Evolutionary conservation across 2,888 invertebrate species (phyloP).

Genomic region (Pemphredon lugubris): DNA sequence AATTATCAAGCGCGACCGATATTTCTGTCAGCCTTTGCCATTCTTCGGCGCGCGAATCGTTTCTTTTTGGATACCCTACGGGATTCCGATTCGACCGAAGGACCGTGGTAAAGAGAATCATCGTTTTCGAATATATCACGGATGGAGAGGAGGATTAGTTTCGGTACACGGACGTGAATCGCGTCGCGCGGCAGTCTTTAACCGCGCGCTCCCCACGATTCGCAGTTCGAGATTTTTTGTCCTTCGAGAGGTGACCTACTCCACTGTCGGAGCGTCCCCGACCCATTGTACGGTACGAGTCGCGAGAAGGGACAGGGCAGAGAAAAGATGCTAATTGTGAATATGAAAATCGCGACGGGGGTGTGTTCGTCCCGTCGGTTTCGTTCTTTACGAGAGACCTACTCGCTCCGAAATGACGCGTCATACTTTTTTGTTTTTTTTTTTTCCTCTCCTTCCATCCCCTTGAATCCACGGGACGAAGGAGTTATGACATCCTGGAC

Average conservation of each 20-base stretch:
- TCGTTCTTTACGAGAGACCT: slow-evolving; percentile 61
- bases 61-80: no score
- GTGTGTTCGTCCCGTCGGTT: slow-evolving; percentile 39
- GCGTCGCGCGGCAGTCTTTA: neutral
- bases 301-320: slow-evolving; percentile 35
- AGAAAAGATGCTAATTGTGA: slow-evolving; percentile 65
- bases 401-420: neutral
- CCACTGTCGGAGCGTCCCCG: slow-evolving; percentile 18
- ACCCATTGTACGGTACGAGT: slow-evolving; percentile 46
- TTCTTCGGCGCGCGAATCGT: no score
- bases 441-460: slow-evolving; percentile 29
- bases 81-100: no score
- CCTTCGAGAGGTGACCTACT: neutral
- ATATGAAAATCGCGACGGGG: slow-evolving; percentile 67
- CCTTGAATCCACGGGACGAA: slow-evolving; percentile 22
- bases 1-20: no score
- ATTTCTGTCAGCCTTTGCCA: no score
- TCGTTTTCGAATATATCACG: slow-evolving; percentile 3
- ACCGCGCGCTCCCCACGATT: slow-evolving; percentile 8
- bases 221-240: slow-evolving; percentile 2
- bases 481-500: slow-evolving; percentile 50
- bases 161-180: no score
- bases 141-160: slow-evolving; percentile 2
- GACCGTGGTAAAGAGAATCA: neutral
- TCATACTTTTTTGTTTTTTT: slow-evolving; percentile 2